Evolutionary conservation across 2,113 vertebrate genomes (phyloP).

Genomic region (Jacana jacana): DNA sequence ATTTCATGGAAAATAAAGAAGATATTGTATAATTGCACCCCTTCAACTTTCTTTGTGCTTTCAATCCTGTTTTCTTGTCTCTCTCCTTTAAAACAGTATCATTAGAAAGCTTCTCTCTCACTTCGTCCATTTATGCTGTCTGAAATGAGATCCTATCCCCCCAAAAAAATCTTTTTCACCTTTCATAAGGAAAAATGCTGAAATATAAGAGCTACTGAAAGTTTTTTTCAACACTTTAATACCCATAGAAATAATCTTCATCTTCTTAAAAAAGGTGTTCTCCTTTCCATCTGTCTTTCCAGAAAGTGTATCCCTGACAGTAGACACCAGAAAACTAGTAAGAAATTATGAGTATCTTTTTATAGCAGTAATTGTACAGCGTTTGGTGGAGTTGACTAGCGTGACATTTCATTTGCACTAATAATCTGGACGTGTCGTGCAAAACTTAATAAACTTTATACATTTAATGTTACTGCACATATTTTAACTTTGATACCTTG

Average conservation of each 20-base stretch:
- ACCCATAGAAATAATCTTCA: neutral
- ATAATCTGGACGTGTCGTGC: neutral
- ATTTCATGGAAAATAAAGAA: slow-evolving; percentile 68
- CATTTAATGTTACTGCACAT: neutral
- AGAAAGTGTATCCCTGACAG: neutral
- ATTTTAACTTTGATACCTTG: neutral
- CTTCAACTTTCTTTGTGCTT: slow-evolving; percentile 46
- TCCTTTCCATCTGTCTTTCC: neutral
- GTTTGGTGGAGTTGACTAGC: neutral
- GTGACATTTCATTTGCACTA: neutral
- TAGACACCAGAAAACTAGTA: neutral
- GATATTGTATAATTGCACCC: slow-evolving; percentile 29
- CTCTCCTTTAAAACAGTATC: neutral
- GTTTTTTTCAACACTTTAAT: slow-evolving; percentile 17
- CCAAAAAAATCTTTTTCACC: neutral
- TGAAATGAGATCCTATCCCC: slow-evolving; percentile 6
- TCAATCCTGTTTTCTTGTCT: neutral
- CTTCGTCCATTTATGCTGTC: neutral
- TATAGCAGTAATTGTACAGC: neutral
- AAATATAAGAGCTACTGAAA: slow-evolving; percentile 41
- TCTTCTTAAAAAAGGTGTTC: neutral
- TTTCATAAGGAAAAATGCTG: slow-evolving; percentile 30
- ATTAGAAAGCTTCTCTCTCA: neutral
- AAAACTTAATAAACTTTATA: neutral
- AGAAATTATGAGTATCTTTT: neutral